Evolutionary conservation across 2,888 invertebrate species (phyloP), one percentile per base, ranked within the genome.

Genomic region (Agonopterix subpropinquella): DNA sequence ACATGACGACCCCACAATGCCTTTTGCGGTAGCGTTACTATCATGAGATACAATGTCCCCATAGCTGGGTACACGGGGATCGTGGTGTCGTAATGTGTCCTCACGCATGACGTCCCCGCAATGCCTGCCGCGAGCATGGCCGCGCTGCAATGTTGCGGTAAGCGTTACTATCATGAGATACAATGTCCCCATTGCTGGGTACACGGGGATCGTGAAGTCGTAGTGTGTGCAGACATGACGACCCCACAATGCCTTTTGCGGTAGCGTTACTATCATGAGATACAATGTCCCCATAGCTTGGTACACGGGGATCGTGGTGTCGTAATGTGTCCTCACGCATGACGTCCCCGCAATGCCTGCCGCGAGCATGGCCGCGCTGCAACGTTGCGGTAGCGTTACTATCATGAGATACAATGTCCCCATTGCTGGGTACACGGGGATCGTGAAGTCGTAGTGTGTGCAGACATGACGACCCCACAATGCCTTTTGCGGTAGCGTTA

Each of bases 161-260:
- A 28, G 4, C 28, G 28, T 5, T 28, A 28, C 7, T 28, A 28
- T 28, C 28, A 28, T 28, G 7, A 28, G 7, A 28, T 28, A 5
- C 28, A 5, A 28, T 28, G 28, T 28, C 28, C 28, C 28, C 7
- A 28, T 1, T 7, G 28, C 28, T 18, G 18, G 18, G 18, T 28
- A 28, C 28, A 28, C 28, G 7, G 28, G 28, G 5, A 7, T 85
- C 55, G 89, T 89, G 1, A 89, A 80, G 62, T 93, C 93, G 58
- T 89, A 89, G 45, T 89, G 88, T 36, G 93, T 92, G 77, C 9
- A 93, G 91, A 57, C 93, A 94, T 11, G 92, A 92, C 1, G 92
- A 91, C 57, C 90, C 89, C 61, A 89, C 89, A 58, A 92, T 92
- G 1, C 90, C 91, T 0, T 5, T 28, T 5, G 28, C 28, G 28